Evolutionary conservation across 2,888 invertebrate species (phyloP), one percentile per base, ranked within the genome.

Genomic region (Empis stercorea): DNA sequence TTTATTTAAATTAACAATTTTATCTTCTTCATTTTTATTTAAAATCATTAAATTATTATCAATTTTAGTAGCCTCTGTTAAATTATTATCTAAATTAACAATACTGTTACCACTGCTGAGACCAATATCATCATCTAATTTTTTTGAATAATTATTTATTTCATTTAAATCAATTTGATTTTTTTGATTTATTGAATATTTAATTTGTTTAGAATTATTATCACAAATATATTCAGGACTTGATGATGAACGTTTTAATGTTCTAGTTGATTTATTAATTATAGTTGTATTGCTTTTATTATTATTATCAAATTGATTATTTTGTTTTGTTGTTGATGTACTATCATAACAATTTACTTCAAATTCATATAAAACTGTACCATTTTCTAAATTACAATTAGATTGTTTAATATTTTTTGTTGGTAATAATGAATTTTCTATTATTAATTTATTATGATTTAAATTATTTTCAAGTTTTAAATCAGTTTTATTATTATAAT

Each of bases 171-270:
- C 9, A 27, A 27, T 27, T 7, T 27, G 7, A 27, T 7, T 27
- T 27, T 27, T 27, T 27, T 4, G 23, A 27, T 27, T 41, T 38
- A 40, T 38, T 45, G 20, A 13, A n/a, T n/a, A 34, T n/a, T 34
- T 34, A 13, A 34, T 34, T 34, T 34, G 34, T 34, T 34, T 34
- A 34, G 34, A 34, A n/a, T 34, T 13, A n/a, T 13, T 27, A 27
- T 27, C 23, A 27, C 23, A 34, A 34, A n/a, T 13, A 37, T 44
- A 50, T 17, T 55, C 52, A n/a, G 53, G 48, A 42, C 51, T 53
- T 34, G 50, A 50, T 30, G 52, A 51, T 20, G 51, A 50, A 13
- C 48, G 43, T 43, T 49, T 49, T 36, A 49, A 41, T 40, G 49
- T 48, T n/a, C 30, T 27, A 4, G 20, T 20, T 27, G 23, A 27